phyloP scores from a whole-genome alignment of 2,113 vertebrate species.

The Spea bombifrons region DNA sequence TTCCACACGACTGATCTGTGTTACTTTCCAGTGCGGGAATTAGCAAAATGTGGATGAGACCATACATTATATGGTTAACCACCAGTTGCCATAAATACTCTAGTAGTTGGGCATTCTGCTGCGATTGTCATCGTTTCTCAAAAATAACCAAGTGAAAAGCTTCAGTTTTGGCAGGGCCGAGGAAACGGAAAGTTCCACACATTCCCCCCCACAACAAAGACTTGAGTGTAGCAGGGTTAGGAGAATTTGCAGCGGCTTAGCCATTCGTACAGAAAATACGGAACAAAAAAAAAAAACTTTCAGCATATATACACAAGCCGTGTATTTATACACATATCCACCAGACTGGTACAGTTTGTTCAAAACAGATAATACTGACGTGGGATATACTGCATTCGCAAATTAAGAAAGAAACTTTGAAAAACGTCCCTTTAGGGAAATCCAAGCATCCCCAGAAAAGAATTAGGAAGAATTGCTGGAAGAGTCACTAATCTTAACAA shows the following conservation, averaged over 20 bases:
- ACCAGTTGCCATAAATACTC: background rate
- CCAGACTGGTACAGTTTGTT: background rate
- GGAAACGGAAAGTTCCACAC: slow-evolving; percentile 32
- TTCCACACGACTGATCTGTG: no score
- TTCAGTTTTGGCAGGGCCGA: background rate
- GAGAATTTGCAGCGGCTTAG: slow-evolving; percentile 2
- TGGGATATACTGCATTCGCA: background rate
- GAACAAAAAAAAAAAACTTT: background rate
- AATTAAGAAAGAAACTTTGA: no score
- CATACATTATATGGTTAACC: background rate
- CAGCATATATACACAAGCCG: background rate
- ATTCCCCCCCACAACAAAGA: background rate
- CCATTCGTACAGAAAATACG: background rate
- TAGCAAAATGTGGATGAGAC: background rate
- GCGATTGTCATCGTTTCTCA: background rate
- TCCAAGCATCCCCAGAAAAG: no score
- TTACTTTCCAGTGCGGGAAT: no score
- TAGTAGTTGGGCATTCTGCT: background rate
- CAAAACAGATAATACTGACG: background rate
- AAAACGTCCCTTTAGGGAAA: no score
- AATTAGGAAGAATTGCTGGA: no score
- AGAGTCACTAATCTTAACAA: no score
- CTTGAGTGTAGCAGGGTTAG: background rate
- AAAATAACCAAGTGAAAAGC: background rate
- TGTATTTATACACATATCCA: background rate